Base-by-base conservation (phyloP, 2,797 vertebrate species). In the Melanogrammus aeglefinus region DNA sequence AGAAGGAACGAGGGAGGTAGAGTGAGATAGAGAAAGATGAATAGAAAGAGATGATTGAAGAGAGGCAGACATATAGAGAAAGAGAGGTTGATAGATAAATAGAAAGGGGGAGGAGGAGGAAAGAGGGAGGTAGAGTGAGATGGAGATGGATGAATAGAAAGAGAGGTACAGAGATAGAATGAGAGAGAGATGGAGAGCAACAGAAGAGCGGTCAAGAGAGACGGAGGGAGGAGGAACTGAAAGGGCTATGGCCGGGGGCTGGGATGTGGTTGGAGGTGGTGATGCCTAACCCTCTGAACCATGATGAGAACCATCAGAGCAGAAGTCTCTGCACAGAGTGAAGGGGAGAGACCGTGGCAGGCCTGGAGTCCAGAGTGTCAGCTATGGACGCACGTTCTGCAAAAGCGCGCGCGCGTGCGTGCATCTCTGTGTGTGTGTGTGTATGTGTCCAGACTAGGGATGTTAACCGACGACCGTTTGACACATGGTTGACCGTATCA, bases 81-180 rank as follows among this genome's bases (percentile, higher is more conserved):
- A 76, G 29, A n/a, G 27, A 33, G 33, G 57, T 7, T 6, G 36
- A 36, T 1, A 36, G 4, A 36, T 6, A 71, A 33, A 78, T 31
- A 7, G 41, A 44, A 12, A 44, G 41, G n/a, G n/a, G n/a, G 97
- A 97, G 98, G 93, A 76, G 57, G 81, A 76, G 87, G 38, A 79
- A n/a, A 73, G 21, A 81, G 5, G 77, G 18, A 74, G 39, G 4
- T 63, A 12, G 77, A 21, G 77, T 29, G 3, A n/a, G 31, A 44
- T 24, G 63, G 47, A 38, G 76, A 63, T 8, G 4, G 51, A 21
- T 18, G 51, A 21, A n/a, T n/a, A n/a, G 51, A 57, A 57, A 21
- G 3, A 57, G 51, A 21, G 16, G 10, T 0, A 57, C 9, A 33
- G 31, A 33, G 3, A 33, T 33, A 33, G 31, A 33, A 33, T 33